phyloP scores from a whole-genome alignment of 2,113 vertebrate genomes.

The Anolis carolinensis region DNA sequence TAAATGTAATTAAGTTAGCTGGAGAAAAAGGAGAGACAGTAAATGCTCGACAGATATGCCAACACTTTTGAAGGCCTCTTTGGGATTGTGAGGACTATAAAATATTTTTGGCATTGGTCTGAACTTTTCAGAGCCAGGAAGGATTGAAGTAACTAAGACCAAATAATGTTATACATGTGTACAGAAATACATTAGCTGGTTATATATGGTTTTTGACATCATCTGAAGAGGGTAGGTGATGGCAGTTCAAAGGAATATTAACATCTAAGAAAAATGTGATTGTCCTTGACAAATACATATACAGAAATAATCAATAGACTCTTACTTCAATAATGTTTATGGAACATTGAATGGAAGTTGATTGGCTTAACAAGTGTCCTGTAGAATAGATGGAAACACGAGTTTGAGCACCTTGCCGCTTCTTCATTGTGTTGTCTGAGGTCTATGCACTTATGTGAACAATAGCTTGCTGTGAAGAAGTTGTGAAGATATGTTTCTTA shows the following conservation, averaged over 20 bases:
- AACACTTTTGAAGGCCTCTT: slow-evolving; percentile 55
- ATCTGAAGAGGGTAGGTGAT: neutral
- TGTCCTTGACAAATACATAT: neutral
- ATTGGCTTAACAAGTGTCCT: neutral
- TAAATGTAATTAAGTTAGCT: slow-evolving; percentile 62
- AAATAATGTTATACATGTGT: slow-evolving; percentile 40
- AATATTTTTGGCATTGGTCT: slow-evolving; percentile 3
- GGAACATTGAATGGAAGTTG: neutral
- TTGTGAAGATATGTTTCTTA: too few species aligned
- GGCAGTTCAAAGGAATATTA: too few species aligned
- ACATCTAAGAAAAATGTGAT: neutral
- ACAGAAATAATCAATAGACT: neutral
- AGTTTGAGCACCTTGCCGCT: neutral
- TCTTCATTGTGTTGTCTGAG: neutral
- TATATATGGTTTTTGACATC: neutral
- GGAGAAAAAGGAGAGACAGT: slow-evolving; percentile 58
- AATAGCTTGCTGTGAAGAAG: neutral
- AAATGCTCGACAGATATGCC: slow-evolving; percentile 51
- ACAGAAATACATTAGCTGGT: slow-evolving; percentile 27
- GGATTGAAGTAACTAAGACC: slow-evolving; percentile 39
- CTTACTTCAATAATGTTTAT: neutral
- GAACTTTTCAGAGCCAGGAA: slow-evolving; percentile 24
- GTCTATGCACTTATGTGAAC: neutral
- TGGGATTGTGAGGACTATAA: slow-evolving; percentile 38
- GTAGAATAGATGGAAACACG: neutral